Conservation (phyloP, 1,140 invertebrate species). For the Solen grandis region DNA sequence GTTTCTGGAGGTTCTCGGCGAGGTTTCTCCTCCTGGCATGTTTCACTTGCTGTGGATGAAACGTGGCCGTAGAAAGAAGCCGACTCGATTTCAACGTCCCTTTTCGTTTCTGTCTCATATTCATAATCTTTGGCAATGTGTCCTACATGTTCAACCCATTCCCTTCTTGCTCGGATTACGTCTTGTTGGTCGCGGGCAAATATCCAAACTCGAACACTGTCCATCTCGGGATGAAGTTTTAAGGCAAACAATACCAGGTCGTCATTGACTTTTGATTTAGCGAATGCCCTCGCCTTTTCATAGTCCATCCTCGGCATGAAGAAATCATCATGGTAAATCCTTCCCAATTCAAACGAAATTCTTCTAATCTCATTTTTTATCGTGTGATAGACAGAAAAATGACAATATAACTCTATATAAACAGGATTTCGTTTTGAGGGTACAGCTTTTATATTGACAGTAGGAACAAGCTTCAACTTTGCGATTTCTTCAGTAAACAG, state of each 20-base stretch:
- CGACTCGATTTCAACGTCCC: background rate
- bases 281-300: slow-evolving; percentile 30
- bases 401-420: slow-evolving; percentile 43
- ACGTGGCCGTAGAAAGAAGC: slow-evolving; percentile 31
- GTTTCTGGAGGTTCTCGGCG: too few relatives aligned
- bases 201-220: slow-evolving; percentile 44
- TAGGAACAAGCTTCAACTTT: slow-evolving; percentile 9
- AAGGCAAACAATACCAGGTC: slow-evolving; percentile 41
- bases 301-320: slow-evolving; percentile 40
- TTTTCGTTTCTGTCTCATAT: background rate
- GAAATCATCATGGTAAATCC: slow-evolving; percentile 41
- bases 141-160: slow-evolving; percentile 47
- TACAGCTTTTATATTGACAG: slow-evolving; percentile 44
- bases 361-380: slow-evolving; percentile 12
- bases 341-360: slow-evolving; percentile 30
- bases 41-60: background rate
- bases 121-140: slow-evolving; percentile 38
- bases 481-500: slow-evolving; percentile 36
- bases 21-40: too few relatives aligned
- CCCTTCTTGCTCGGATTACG: slow-evolving; percentile 26
- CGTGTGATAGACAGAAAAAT: slow-evolving; percentile 38
- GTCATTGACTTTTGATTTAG: slow-evolving; percentile 11
- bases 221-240: slow-evolving; percentile 21
- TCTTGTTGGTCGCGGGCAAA: slow-evolving; percentile 45
- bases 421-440: slow-evolving; percentile 40